Percentiles rank a stretch among this genome's conserved stretches.
Conservation (phyloP, 2,113 vertebrate species). For the Chaenogobius annularis region DNA sequence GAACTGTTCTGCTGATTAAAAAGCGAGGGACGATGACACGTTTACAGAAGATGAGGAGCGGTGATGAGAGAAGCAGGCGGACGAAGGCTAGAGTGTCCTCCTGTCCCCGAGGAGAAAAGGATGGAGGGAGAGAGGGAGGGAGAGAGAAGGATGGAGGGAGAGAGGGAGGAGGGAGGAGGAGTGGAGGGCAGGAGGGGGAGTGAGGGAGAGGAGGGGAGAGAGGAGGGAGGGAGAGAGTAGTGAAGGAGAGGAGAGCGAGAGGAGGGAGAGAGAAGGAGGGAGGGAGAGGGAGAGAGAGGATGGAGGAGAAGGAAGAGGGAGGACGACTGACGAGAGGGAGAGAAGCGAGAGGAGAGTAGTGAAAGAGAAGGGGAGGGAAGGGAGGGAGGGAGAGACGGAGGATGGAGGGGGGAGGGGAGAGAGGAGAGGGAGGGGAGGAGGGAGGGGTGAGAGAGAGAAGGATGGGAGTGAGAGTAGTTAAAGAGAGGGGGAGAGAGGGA, state of each 20-base stretch:
- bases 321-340: not conserved
- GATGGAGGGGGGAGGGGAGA: not conserved
- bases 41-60: constrained; percentile 9
- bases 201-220: not conserved
- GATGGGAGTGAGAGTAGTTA: not conserved
- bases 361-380: too few species aligned
- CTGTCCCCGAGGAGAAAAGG: not conserved
- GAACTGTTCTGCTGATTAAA: not conserved
- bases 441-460: not conserved
- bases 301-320: not conserved
- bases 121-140: not conserved
- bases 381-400: not conserved
- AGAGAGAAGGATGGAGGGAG: too few species aligned
- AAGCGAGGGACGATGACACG: not conserved
- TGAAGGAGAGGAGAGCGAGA: not conserved
- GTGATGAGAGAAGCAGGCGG: constrained; percentile 4
- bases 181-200: not conserved
- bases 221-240: not conserved
- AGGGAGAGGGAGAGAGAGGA: not conserved
- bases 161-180: not conserved
- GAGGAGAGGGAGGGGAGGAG: not conserved
- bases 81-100: not conserved
- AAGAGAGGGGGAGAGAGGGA: not conserved
- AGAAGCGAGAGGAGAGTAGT: not conserved
- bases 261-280: not conserved